phyloP scores from a whole-genome alignment of 2,888 invertebrate species.

The Drosophila melanocephala region DNA sequence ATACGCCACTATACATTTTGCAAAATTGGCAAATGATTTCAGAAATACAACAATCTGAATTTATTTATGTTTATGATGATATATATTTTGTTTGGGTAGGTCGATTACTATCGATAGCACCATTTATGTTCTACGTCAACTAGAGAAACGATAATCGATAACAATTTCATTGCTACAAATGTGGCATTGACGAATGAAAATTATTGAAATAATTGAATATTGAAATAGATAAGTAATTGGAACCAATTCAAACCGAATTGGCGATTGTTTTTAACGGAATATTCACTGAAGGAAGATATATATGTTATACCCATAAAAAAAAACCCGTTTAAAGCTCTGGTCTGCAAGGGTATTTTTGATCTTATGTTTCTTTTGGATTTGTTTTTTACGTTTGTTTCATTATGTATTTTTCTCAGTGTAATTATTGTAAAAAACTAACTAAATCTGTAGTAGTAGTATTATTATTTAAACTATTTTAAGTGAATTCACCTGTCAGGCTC shows the following conservation, averaged over 20 bases:
- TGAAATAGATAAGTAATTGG: neutral
- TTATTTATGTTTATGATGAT: neutral
- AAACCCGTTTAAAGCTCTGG: neutral
- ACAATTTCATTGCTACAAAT: neutral
- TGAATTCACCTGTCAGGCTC: constrained; percentile 93
- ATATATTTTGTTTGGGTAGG: neutral
- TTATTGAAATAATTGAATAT: neutral
- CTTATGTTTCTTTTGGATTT: neutral
- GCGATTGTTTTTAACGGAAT: neutral
- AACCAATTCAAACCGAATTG: neutral
- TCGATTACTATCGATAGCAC: neutral
- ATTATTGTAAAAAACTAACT: constrained; percentile 3
- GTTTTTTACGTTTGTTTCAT: neutral
- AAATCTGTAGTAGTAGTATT: constrained; percentile 8
- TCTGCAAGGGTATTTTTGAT: neutral
- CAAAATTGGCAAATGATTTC: neutral
- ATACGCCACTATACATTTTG: neutral
- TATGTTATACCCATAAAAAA: neutral
- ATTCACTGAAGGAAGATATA: neutral
- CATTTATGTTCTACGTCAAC: neutral
- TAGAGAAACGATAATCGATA: neutral
- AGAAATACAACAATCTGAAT: neutral
- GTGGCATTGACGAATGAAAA: neutral
- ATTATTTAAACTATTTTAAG: constrained; percentile 21
- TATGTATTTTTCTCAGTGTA: neutral